These are phyloP conservation scores for Chlamydotis undulata DNA, from an alignment of 2,113 vertebrate genomes.

Conservation along the genomic window DNA sequence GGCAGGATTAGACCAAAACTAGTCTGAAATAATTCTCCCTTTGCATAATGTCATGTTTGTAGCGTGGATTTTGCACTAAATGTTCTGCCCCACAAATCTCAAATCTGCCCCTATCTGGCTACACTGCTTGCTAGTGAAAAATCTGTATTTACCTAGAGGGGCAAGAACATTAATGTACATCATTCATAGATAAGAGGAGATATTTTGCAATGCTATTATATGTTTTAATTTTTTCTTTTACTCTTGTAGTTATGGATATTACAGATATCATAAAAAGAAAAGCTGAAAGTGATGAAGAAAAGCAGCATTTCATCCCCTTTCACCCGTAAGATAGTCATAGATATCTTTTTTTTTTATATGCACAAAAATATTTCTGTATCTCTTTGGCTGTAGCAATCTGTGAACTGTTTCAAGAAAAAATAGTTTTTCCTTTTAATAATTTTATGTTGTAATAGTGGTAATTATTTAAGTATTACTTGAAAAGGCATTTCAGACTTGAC, in stretches of 20 bases:
- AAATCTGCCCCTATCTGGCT: background rate
- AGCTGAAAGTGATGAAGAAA: constrained; percentile 93
- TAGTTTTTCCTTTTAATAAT: background rate
- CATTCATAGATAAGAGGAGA: background rate
- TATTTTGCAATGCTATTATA: background rate
- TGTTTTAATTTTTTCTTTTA: background rate
- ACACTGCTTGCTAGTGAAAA: background rate
- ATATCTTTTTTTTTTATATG: background rate
- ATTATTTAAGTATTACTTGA: background rate
- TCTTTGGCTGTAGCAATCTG: background rate
- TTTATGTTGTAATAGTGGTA: background rate
- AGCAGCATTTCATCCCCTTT: constrained; percentile 97
- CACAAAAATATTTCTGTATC: background rate
- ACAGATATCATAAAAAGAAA: constrained; percentile 97
- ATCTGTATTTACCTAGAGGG: background rate
- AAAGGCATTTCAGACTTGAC: background rate
- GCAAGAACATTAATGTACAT: background rate
- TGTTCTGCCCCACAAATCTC: background rate
- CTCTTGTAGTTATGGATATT: constrained; percentile 93
- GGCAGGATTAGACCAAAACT: background rate
- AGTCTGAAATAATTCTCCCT: background rate
- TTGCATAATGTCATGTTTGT: background rate
- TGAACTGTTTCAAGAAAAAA: background rate
- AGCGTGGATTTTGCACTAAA: background rate
- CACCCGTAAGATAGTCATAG: constrained; percentile 84